Conservation (phyloP, 2,888 invertebrate genomes). For the Philereme transversata region DNA sequence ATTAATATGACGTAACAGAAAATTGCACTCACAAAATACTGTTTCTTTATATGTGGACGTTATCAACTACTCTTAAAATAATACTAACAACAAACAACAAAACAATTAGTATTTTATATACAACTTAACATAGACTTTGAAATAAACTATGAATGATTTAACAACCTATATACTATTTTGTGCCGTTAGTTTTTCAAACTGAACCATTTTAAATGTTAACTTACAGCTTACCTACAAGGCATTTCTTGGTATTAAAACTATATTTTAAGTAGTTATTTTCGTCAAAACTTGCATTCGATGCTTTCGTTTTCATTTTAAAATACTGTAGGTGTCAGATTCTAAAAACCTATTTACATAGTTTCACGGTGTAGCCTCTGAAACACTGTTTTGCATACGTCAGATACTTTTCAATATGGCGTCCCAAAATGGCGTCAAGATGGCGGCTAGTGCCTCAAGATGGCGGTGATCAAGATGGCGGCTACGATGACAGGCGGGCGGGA, state of each 20-base stretch:
- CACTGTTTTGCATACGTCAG: background rate
- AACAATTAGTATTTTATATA: constrained; percentile 54
- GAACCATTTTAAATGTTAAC: constrained; percentile 19
- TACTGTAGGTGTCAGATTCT: background rate
- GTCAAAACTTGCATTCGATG: constrained; percentile 16
- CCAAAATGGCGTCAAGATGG: constrained; percentile 28
- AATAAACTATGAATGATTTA: constrained; percentile 54
- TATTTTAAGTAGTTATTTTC: constrained; percentile 3
- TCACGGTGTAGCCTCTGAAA: background rate
- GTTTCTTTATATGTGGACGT: constrained; percentile 49
- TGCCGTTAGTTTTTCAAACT: constrained; percentile 36
- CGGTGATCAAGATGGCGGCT: constrained; percentile 54
- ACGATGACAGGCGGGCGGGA: constrained; percentile 50
- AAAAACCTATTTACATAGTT: background rate
- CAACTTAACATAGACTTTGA: constrained; percentile 51
- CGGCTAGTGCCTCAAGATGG: constrained; percentile 62
- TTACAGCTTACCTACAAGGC: constrained; percentile 26
- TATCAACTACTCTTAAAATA: constrained; percentile 50
- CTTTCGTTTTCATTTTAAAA: constrained; percentile 4
- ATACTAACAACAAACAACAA: constrained; percentile 56
- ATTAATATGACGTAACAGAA: constrained; percentile 34
- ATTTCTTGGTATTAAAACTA: constrained; percentile 30
- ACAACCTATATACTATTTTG: constrained; percentile 43
- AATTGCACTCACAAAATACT: constrained; percentile 80
- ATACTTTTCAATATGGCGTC: constrained; percentile 16